Conservation (phyloP, 1,140 invertebrate species). For the Euwallacea similis region DNA sequence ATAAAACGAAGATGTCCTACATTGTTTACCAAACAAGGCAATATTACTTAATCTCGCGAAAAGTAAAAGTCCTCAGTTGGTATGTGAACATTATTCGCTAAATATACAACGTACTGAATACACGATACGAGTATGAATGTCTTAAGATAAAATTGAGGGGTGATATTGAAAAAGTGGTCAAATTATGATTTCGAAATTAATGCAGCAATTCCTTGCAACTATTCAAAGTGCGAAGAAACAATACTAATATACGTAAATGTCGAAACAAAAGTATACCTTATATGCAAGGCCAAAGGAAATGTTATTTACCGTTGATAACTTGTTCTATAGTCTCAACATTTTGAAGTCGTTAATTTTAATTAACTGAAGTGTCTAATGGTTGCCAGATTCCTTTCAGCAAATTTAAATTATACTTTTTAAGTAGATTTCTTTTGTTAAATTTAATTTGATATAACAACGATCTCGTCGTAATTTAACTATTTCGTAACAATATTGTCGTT, state of each 20-base stretch:
- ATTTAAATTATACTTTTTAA: not conserved
- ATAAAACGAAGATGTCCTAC: not conserved
- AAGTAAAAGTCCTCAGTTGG: slow-evolving; percentile 1
- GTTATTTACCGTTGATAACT: slow-evolving; percentile 11
- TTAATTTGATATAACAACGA: not conserved
- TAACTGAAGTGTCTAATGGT: not conserved
- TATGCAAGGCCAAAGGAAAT: slow-evolving; percentile 12
- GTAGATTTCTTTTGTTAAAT: not conserved
- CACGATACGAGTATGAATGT: not conserved
- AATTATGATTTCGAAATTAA: too few relatives aligned
- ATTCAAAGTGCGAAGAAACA: too few relatives aligned
- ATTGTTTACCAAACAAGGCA: slow-evolving; percentile 1
- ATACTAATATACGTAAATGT: not conserved
- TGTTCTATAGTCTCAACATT: not conserved
- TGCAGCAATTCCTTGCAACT: too few relatives aligned
- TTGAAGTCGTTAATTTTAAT: not conserved
- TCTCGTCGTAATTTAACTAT: slow-evolving; percentile 11
- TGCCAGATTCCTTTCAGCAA: not conserved
- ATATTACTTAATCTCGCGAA: not conserved
- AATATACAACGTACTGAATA: not conserved
- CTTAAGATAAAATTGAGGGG: not conserved
- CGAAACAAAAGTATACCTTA: not conserved
- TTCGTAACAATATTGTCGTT: not conserved
- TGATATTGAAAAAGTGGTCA: not conserved
- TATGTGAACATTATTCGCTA: slow-evolving; percentile 1